Evolutionary conservation across 37 sponge, comb jelly and placozoan species (phyloP).

Genomic region (Hexactinellida sp.): DNA sequence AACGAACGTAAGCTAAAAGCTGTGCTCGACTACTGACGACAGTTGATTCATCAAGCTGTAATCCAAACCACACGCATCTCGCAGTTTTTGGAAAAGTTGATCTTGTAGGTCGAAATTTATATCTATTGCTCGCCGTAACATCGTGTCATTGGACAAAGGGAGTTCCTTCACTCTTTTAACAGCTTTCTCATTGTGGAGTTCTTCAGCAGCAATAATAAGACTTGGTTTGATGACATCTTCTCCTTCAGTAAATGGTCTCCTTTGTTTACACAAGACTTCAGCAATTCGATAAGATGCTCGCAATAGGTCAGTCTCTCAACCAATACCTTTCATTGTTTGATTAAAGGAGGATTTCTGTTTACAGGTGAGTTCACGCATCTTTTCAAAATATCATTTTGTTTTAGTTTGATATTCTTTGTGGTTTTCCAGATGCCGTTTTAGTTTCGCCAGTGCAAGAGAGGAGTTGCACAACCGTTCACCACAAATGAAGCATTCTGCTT

Average conservation of each 20-base stretch:
- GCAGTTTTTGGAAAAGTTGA: constrained; percentile 5
- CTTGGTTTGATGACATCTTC: constrained; percentile 17
- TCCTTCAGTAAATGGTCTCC: not conserved
- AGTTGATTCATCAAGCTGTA: constrained; percentile 13
- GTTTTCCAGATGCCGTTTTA: constrained; percentile 2
- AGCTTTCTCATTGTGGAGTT: constrained; percentile 3
- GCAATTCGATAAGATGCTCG: constrained; percentile 12
- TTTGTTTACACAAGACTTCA: constrained; percentile 15
- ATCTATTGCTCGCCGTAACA: not conserved
- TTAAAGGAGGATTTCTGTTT: constrained; percentile 14
- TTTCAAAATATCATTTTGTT: not conserved
- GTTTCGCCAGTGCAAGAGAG: not conserved
- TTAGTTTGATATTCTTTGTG: constrained; percentile 15
- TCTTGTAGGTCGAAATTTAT: constrained; percentile 8
- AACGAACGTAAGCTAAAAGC: constrained; percentile 2
- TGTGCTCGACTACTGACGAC: constrained; percentile 2
- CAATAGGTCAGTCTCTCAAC: not conserved
- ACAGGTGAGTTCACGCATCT: not conserved
- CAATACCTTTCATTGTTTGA: constrained; percentile 8
- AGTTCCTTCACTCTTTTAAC: constrained; percentile 12
- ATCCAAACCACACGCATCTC: constrained; percentile 7
- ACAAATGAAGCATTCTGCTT: constrained; percentile 9
- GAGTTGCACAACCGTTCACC: not conserved
- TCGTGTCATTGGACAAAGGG: not conserved
- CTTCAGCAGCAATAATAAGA: constrained; percentile 13